Evolutionary conservation across 2,113 vertebrate species (phyloP).

Genomic region (Verasper variegatus): DNA sequence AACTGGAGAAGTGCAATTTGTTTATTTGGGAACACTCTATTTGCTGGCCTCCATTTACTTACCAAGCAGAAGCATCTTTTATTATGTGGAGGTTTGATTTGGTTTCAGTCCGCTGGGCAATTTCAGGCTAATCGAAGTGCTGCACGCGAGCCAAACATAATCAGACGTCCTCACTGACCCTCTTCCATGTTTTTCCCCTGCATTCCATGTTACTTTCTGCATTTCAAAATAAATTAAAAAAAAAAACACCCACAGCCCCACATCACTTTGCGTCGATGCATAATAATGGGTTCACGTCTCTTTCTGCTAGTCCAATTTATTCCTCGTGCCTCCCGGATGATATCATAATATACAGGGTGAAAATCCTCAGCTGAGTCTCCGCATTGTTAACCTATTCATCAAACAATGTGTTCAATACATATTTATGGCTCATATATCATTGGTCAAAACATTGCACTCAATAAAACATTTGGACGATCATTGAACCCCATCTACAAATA

Average conservation of each 20-base stretch:
- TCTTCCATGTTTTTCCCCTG: constrained; percentile 5
- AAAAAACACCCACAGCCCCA: not conserved
- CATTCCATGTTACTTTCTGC: not conserved
- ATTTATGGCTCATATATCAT: constrained; percentile 73
- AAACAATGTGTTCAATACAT: constrained; percentile 58
- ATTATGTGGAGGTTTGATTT: constrained; percentile 46
- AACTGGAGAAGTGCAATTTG: constrained; percentile 15
- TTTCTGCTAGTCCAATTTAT: constrained; percentile 43
- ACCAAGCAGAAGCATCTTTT: constrained; percentile 26
- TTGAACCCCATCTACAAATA: constrained; percentile 55
- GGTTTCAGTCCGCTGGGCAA: constrained; percentile 38
- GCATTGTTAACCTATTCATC: constrained; percentile 61
- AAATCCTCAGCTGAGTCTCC: constrained; percentile 35
- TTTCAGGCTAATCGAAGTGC: constrained; percentile 34
- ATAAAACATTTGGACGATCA: constrained; percentile 67
- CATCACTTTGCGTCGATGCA: constrained; percentile 33
- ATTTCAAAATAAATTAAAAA: not conserved
- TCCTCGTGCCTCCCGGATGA: constrained; percentile 2
- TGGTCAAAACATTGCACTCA: constrained; percentile 66
- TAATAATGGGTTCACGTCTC: constrained; percentile 37
- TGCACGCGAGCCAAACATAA: constrained; percentile 36
- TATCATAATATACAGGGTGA: constrained; percentile 18
- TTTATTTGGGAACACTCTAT: constrained; percentile 25
- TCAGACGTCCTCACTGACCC: constrained; percentile 35
- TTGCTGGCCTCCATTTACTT: constrained; percentile 29